Base-by-base conservation (phyloP, 2,113 vertebrate species). In the Osmerus mordax region DNA sequence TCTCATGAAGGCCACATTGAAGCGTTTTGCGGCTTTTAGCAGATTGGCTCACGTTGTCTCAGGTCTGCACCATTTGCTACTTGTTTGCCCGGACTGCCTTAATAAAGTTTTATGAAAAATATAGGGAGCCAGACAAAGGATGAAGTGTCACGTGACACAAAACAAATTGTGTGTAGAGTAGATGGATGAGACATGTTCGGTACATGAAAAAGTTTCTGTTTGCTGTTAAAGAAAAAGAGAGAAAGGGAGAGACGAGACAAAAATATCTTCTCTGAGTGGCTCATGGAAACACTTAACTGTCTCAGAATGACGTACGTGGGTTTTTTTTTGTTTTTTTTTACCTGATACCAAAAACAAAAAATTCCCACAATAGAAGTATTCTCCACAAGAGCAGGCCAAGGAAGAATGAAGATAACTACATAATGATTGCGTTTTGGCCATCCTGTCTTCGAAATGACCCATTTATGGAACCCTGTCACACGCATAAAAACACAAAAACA, bases 1-100 rank as follows among this genome's bases (percentile, higher is more conserved):
- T 95, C 90, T 92, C 87, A 94, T 95, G 88, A 95, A 90, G 90
- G 88, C 90, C 95, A 96, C 95, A 94, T 96, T 95, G 96, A 90
- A 95, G 89, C 87, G 82, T 92, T 96, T 94, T 95, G 86, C 76
- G 89, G 80, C 90, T 86, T 91, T 88, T 78, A 87, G 83, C 89
- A 89, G 90, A 92, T 89, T 89, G 89, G 85, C 60, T 84, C 78
- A 77, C 70, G 72, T 79, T 60, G 78, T 89, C 87, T 89, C 72
- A 16, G 74, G 80, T 86, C 81, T 64, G 67, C 73, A 86, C 87
- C 86, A 87, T 90, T 90, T 87, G 88, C 92, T 91, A 90, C 91
- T 89, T 90, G 86, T 90, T 88, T 91, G 88, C 79, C 71, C 82
- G 82, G 74, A 86, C 82, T 59, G 74, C 84, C 71, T 60, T 77